phyloP scores from a whole-genome alignment of 2,797 vertebrate species.

The Cossypha niveicapilla region DNA sequence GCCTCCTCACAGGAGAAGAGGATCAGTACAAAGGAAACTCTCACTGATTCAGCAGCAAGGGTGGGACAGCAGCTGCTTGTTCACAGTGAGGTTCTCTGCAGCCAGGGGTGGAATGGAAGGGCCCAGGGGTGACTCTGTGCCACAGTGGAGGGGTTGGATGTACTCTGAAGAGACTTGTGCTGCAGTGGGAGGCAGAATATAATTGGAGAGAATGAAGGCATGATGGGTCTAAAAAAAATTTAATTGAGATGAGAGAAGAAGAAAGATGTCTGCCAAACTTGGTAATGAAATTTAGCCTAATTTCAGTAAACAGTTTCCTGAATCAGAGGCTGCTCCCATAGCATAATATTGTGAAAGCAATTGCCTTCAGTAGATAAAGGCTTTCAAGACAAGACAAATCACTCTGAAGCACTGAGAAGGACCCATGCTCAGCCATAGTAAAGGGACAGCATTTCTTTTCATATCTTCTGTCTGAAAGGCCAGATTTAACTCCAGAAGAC shows the following conservation, averaged over 20 bases:
- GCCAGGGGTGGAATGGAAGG: background rate
- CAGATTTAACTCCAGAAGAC: background rate
- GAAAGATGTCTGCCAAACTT: background rate
- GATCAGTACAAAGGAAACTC: background rate
- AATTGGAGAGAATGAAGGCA: background rate
- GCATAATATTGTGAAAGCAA: background rate
- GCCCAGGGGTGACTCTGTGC: background rate
- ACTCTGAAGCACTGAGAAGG: background rate
- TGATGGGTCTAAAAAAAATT: background rate
- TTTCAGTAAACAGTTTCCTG: background rate
- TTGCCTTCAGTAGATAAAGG: background rate
- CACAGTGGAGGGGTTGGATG: background rate
- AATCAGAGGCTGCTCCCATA: background rate
- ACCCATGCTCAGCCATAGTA: fast-evolving
- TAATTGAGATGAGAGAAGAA: background rate
- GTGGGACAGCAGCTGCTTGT: background rate
- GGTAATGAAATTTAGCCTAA: background rate
- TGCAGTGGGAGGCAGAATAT: background rate
- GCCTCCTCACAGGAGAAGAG: background rate
- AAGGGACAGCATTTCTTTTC: background rate
- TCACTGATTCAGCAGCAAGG: background rate
- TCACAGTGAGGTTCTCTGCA: fast-evolving
- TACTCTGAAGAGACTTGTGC: background rate
- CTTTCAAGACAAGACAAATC: background rate
- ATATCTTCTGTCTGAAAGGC: background rate